Evolutionary conservation across 2,113 vertebrate genomes (phyloP), one percentile per base, ranked within the genome.

Genomic region (Antechinus stuartii): DNA sequence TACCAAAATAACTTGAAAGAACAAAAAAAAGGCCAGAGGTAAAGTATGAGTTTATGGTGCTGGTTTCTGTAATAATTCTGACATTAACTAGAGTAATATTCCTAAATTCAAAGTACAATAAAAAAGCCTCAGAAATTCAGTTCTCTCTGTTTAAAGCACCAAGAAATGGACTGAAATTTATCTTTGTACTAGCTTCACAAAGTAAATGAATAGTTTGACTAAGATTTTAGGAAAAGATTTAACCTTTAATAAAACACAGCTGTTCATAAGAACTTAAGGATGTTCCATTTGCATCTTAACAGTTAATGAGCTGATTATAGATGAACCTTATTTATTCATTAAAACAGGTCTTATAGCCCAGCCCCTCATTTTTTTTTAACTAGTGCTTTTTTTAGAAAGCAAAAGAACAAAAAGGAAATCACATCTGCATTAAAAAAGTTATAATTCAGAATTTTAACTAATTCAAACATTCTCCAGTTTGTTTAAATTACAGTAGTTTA

Each of bases 11-110:
- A 98, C 22, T 96, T 91, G 0, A 99, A 98, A 97, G 97, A 95
- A 93, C 97, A 98, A 96, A 98, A 95, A 84, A 98, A 98, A 96
- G 98, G 98, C 53, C 99, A 98, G 98, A 98, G 99, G 99, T 99
- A 99, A 8, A 30, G 50, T 93, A 23, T 95, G 47, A 54, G 92
- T 3, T 90, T 55, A 94, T 89, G 84, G 16, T 56, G 54, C 7
- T 96, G 50, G 95, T 91, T 93, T 93, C 96, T 94, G 42, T 52
- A 53, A 10, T 93, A 30, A 93, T 93, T 92, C 92, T 93, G 95
- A 93, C 46, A 50, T 91, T 94, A 61, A 95, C 93, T 96, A 30
- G 54, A 90, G 46, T 54, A 54, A 23, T 47, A 90, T 96, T 95
- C 55, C 23, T 16, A 55, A 55, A 84, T 84, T 84, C 68, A 84